Evolutionary conservation across 1,140 invertebrate species (phyloP).

Genomic region (Drosophila chauvacae): DNA sequence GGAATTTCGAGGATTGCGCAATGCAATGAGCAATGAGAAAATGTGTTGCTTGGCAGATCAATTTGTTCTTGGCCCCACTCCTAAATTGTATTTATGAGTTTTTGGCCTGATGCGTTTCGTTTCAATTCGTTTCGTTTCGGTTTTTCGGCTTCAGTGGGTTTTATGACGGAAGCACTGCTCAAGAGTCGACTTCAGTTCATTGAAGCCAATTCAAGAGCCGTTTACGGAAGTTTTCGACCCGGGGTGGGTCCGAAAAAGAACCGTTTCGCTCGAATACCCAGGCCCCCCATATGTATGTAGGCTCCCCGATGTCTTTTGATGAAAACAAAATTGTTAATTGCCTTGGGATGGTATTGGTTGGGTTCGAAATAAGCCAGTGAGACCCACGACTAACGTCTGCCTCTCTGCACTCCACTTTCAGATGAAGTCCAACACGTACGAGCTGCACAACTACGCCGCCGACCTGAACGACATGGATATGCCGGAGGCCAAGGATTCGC

Average conservation of each 20-base stretch:
- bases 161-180: constrained; percentile 69
- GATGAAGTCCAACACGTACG: constrained; percentile 76
- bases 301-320: constrained; percentile 36
- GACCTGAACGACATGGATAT: constrained; percentile 58
- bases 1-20: constrained; percentile 39
- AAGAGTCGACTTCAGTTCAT: constrained; percentile 62
- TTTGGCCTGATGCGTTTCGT: constrained; percentile 52
- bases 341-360: constrained; percentile 38
- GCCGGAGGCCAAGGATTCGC: constrained; percentile 45
- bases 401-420: constrained; percentile 54
- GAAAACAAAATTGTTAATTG: constrained; percentile 75
- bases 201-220: constrained; percentile 58
- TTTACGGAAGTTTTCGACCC: constrained; percentile 66
- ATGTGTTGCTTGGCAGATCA: constrained; percentile 21
- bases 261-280: constrained; percentile 59
- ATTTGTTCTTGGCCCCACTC: constrained; percentile 31
- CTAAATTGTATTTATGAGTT: constrained; percentile 55
- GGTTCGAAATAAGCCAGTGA: constrained; percentile 14
- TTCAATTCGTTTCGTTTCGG: constrained; percentile 62
- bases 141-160: constrained; percentile 78
- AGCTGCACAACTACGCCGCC: constrained; percentile 77
- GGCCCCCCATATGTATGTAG: constrained; percentile 23
- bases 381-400: constrained; percentile 41
- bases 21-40: constrained; percentile 41
- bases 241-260: constrained; percentile 42